Base-by-base conservation (phyloP, 1,140 invertebrate genomes). In the Calephelis virginiensis region DNA sequence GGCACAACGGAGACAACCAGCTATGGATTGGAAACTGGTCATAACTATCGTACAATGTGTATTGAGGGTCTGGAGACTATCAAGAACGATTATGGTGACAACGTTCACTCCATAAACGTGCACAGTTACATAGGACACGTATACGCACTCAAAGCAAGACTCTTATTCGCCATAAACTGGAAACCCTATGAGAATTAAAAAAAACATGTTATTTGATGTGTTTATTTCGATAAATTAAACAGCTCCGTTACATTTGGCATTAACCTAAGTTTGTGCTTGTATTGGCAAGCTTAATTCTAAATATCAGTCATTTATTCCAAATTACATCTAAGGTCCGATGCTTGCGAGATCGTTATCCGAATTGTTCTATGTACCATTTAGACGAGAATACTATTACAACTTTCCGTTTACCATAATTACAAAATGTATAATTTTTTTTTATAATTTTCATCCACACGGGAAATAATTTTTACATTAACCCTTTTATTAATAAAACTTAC, bases 41-140 rank as follows among this genome's bases (percentile, higher is more conserved):
- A 86, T 50, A 78, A 83, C 59, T 88, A 86, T 62, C 77, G 85
- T 48, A 84, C 85, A 0, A 83, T 84, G 77, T 83, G 78, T n/a
- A 83, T 87, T 10, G 82, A 86, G 49, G 61, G 61, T 3, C 74
- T 79, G 3, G 82, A 86, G 56, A 86, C 82, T 12, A 82, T 88
- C 0, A 85, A 81, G 38, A 88, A 83, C 48, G 80, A 89, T 46
- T 78, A 63, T 38, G 82, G 81, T 0, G 82, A 85, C n/a, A 78
- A 85, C 49, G 70, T 73, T 0, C 46, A 75, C 6, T 75, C 72
- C 1, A 47, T 91, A 0, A 86, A 88, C 53, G 83, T 89, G 11
- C 76, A 83, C 47, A 85, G 79, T 59, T 91, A 89, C 48, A 53
- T 89, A 14, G 61, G 63, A 47, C 76, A 73, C 17, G 40, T 89